These are phyloP conservation scores for Lasioglossum lativentre DNA, from an alignment of 2,888 invertebrate species.

Conservation along the genomic window DNA sequence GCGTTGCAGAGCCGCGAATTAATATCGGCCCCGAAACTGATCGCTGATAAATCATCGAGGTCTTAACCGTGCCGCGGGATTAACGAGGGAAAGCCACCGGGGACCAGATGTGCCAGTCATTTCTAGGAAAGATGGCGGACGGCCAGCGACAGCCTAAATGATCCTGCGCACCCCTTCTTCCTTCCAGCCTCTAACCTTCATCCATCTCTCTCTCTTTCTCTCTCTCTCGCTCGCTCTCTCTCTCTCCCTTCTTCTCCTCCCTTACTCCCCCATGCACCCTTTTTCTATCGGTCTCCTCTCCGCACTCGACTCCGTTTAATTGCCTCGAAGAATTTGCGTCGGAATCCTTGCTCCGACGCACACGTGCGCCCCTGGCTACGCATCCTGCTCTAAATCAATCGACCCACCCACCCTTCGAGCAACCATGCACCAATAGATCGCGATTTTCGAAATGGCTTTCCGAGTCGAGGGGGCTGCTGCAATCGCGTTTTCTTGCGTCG, in stretches of 20 bases:
- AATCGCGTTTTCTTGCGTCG: not conserved
- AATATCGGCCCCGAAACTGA: slow-evolving; percentile 35
- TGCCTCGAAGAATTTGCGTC: slow-evolving; percentile 20
- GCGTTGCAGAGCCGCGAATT: slow-evolving; percentile 26
- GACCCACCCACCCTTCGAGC: not conserved
- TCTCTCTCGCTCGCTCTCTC: not conserved
- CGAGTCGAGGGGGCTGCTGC: not conserved
- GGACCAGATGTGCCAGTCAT: slow-evolving; percentile 67
- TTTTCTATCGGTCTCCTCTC: slow-evolving; percentile 10
- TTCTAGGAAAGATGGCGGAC: slow-evolving; percentile 62
- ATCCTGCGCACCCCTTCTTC: slow-evolving; percentile 29
- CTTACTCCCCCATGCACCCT: not conserved
- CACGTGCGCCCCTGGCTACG: not conserved
- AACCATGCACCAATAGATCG: not conserved
- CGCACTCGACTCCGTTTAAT: slow-evolving; percentile 21
- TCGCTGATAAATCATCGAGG: slow-evolving; percentile 58
- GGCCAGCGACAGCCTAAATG: slow-evolving; percentile 40
- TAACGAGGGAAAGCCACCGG: slow-evolving; percentile 53
- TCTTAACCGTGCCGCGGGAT: slow-evolving; percentile 48
- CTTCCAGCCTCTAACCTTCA: not conserved
- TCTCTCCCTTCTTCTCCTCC: too few relatives aligned
- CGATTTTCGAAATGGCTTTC: not conserved
- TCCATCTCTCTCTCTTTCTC: not conserved
- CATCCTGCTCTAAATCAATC: slow-evolving; percentile 22
- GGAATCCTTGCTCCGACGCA: slow-evolving; percentile 1